Conservation (phyloP, 2,888 invertebrate genomes). For the Synanthedon tipuliformis region DNA sequence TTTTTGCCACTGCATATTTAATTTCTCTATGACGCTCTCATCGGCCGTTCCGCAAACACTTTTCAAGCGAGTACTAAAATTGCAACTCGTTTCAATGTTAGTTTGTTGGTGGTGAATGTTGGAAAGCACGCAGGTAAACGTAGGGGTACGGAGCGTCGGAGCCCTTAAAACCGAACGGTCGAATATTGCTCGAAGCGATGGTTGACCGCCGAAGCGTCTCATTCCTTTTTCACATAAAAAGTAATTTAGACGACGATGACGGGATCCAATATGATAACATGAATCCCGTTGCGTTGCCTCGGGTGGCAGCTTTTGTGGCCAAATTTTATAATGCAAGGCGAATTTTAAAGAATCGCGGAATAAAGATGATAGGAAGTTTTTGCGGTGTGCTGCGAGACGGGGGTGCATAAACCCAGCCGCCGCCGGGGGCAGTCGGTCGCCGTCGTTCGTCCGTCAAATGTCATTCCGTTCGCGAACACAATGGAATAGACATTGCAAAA, state of each 20-base stretch:
- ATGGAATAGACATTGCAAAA: constrained; percentile 64
- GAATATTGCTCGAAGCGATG: constrained; percentile 39
- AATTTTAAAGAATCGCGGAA: constrained; percentile 13
- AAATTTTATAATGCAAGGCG: constrained; percentile 20
- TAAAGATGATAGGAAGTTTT: constrained; percentile 18
- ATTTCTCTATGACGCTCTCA: constrained; percentile 13
- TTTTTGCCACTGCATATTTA: not conserved
- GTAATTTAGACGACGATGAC: constrained; percentile 56
- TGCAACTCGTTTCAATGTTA: no score
- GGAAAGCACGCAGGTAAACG: constrained; percentile 44
- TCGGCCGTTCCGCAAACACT: no score
- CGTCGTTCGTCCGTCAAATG: constrained; percentile 54
- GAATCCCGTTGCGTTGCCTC: constrained; percentile 64
- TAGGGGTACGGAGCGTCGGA: constrained; percentile 32
- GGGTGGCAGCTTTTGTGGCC: constrained; percentile 28
- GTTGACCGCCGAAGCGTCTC: constrained; percentile 39
- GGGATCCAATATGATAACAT: constrained; percentile 61
- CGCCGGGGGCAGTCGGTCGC: constrained; percentile 18
- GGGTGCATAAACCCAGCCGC: constrained; percentile 9
- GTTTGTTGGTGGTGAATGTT: no score
- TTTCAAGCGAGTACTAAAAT: no score
- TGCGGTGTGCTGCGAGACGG: not conserved
- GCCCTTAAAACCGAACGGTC: constrained; percentile 42
- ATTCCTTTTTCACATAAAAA: constrained; percentile 55
- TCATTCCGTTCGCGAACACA: constrained; percentile 52